Evolutionary conservation across 2,113 vertebrate genomes (phyloP), one percentile per base, ranked within the genome.

Genomic region (Rhynchopsitta pachyrhyncha): DNA sequence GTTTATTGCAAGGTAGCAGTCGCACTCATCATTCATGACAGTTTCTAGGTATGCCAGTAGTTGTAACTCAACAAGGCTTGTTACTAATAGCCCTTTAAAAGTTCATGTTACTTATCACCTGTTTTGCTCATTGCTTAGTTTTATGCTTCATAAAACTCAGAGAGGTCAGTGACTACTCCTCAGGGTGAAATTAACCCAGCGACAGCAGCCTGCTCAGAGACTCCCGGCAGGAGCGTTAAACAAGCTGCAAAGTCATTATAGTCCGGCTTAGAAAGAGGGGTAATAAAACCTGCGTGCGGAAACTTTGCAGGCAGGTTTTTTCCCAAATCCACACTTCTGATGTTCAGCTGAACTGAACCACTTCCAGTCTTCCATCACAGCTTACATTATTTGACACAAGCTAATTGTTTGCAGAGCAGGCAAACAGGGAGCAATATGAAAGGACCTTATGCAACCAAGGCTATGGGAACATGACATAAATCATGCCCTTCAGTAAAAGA

Each of bases 21-120:
- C 31, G 16, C 0, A 0, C 25, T 81, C 64, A 27, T 70, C 50
- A 83, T 67, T 80, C 6, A 7, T 29, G 24, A 50, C 15, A 55
- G 50, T 74, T 76, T 13, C 53, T 29, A 50, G 49, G 46, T 50
- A 28, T 16, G n/a, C 6, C 0, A 0, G 39, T 41, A 9, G 1
- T 13, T 69, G 25, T 69, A 90, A 88, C n/a, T 67, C 52, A 68
- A 10, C 66, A 53, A 22, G 2, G 1, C 8, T 85, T 53, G 11
- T 44, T 76, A 69, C 60, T 74, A 85, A 73, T 10, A 76, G 15
- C 22, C 18, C 49, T 93, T 91, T 70, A 59, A 91, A 90, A 82
- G 53, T 73, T 7, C 55, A 19, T 1, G 7, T 69, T 80, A 41
- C 49, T 91, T 85, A 67, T 74, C 67, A 70, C 49, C 31, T 57